Evolutionary conservation across 2,888 invertebrate genomes (phyloP), one percentile per base, ranked within the genome.

Genomic region (Pogonocherus hispidulus): DNA sequence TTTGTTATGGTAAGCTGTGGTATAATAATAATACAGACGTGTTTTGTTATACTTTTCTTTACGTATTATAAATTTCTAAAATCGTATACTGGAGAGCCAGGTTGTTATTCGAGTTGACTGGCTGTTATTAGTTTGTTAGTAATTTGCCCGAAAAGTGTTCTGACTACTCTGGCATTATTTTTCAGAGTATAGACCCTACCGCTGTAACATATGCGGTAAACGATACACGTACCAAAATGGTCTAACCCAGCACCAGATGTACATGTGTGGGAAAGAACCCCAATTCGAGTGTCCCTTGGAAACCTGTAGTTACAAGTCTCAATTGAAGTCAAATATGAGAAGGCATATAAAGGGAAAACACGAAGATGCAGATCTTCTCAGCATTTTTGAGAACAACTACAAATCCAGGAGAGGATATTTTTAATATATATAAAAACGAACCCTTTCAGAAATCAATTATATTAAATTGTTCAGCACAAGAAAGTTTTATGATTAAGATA

Each of bases 301-400:
- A 14, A 23, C 27, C 11, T 71, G 70, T 49, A 11, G 11, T 1
- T 63, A 69, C 23, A 69, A 37, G 62, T 55, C 69, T 6, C 41
- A 66, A 11, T n/a, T 67, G 22, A 67, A 63, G 19, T 35, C 54
- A 2, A 67, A 54, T 41, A 16, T 67, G 8, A 67, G 23, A 23
- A 59, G 55, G 11, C 67, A 62, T 27, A 56, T 63, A 23, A 37
- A 11, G 4, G 4, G 32, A 11, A 56, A 54, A 9, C 49, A 62
- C 11, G 47, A 47, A 5, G 59, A 59, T 8, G 32, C 59, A n/a
- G 23, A 47, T 18, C n/a, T 32, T 1, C 27, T 59, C n/a, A n/a
- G n/a, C 6, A 41, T 41, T 41, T 41, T 41, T 41, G 3, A 41
- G 5, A 16, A 27, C 4, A 3, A 8, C 8, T 27, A 27, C 27